Evolutionary conservation across 1,140 invertebrate species (phyloP).

Genomic region (Ctenoplectra terminalis): DNA sequence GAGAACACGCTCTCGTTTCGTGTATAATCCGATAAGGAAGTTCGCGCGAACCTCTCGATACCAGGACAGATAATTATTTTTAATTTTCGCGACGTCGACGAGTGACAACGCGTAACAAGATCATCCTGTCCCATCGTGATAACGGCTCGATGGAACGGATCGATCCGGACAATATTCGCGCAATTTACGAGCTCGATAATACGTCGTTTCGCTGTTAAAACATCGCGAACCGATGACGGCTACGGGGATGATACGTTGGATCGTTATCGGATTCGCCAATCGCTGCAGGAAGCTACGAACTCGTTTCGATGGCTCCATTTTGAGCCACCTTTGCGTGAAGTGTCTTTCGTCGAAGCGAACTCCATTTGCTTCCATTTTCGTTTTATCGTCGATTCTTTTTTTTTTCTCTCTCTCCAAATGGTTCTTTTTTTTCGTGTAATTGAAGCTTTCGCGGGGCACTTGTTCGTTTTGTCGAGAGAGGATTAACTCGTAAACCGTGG

Average conservation of each 20-base stretch:
- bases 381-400: not conserved
- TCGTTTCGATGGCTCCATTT: constrained; percentile 10
- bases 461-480: too few species aligned
- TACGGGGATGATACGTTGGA: not conserved
- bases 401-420: not conserved
- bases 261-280: constrained; percentile 22
- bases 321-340: not conserved
- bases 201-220: not conserved
- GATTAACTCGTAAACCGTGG: too few species aligned
- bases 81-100: not conserved
- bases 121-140: constrained; percentile 12
- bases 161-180: constrained; percentile 5
- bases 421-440: too few species aligned
- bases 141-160: not conserved
- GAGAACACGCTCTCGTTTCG: not conserved
- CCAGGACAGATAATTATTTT: constrained; percentile 23
- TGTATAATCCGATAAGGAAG: constrained; percentile 16
- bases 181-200: constrained; percentile 13
- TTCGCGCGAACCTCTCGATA: not conserved
- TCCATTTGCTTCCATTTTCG: not conserved
- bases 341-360: not conserved
- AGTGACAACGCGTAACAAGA: constrained; percentile 6
- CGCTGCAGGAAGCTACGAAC: not conserved
- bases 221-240: not conserved
- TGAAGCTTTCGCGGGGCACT: too few species aligned